Percentiles rank a stretch among this genome's conserved stretches.
Evolutionary conservation across 2,888 invertebrate species (phyloP).

Genomic region (Ecliptopera silaceata): DNA sequence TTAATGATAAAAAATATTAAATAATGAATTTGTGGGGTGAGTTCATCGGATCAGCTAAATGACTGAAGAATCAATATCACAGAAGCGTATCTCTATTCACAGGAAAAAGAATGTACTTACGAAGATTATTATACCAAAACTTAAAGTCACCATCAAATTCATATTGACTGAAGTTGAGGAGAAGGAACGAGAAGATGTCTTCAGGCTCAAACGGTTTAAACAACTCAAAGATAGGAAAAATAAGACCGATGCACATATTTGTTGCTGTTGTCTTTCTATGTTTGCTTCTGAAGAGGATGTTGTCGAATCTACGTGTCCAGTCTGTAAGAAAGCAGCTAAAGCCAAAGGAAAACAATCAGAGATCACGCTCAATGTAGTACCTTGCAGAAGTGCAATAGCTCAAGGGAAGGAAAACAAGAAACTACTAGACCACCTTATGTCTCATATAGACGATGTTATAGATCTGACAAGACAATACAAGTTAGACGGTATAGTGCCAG

Average conservation of each 20-base stretch:
- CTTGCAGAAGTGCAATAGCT: constrained; percentile 2
- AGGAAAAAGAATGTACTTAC: constrained; percentile 50
- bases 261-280: constrained; percentile 5
- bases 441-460: constrained; percentile 41
- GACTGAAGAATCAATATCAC: constrained; percentile 11
- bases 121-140: constrained; percentile 47
- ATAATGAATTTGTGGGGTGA: too few species aligned
- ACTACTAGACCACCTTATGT: constrained; percentile 31
- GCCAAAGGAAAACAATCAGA: background rate
- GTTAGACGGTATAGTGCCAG: constrained; percentile 26
- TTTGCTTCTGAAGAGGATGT: constrained; percentile 8
- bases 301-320: constrained; percentile 3
- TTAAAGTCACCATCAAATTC: constrained; percentile 41
- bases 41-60: constrained; percentile 10
- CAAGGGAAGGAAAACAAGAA: constrained; percentile 22
- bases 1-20: background rate
- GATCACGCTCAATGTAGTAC: background rate
- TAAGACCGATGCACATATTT: background rate
- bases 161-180: constrained; percentile 48
- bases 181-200: constrained; percentile 46
- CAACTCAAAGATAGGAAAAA: constrained; percentile 33
- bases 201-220: constrained; percentile 49
- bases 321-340: constrained; percentile 15
- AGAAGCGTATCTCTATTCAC: constrained; percentile 26
- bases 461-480: constrained; percentile 34